A percentile compares a stretch with the other conserved stretches of the same genome.
These are phyloP conservation scores for Enoplolaimus lenunculus DNA, from an alignment of 2,888 invertebrate species.

Conservation along the genomic window DNA sequence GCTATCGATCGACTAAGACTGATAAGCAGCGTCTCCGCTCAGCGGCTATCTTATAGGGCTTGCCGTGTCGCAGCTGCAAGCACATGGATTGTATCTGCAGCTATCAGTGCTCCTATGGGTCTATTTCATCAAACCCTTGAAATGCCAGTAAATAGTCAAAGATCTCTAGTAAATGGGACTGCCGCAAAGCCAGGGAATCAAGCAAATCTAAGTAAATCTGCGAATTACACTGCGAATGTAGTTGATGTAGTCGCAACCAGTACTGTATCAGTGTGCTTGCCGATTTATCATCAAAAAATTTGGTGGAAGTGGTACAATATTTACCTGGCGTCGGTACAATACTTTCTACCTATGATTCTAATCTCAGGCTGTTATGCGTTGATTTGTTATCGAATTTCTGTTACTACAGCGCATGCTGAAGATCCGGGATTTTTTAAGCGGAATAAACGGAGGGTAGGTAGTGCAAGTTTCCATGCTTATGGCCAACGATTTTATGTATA, in stretches of 20 bases:
- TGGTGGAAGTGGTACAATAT: conserved; percentile 31
- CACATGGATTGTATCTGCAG: neutral
- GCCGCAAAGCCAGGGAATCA: too few species aligned
- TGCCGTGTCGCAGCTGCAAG: neutral
- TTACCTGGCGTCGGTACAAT: conserved; percentile 47
- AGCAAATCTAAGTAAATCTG: neutral
- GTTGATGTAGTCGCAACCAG: neutral
- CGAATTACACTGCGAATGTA: neutral
- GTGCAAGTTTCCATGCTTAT: too few species aligned
- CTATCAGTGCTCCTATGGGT: neutral
- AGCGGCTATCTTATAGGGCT: neutral
- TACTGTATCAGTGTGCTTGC: neutral
- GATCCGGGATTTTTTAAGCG: conserved; percentile 48
- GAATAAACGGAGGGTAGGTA: neutral
- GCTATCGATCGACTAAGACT: conserved; percentile 55
- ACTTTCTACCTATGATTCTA: conserved; percentile 63
- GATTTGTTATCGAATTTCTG: conserved; percentile 66
- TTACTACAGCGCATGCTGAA: conserved; percentile 57
- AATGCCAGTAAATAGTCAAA: neutral
- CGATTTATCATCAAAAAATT: neutral
- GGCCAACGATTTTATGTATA: too few species aligned
- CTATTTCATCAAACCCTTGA: neutral
- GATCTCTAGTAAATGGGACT: neutral
- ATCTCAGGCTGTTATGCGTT: conserved; percentile 67
- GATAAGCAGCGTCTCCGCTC: neutral